Evolutionary conservation across 2,797 vertebrate species (phyloP), one percentile per base, ranked within the genome.

Genomic region (Oryzias dopingdopingensis): DNA sequence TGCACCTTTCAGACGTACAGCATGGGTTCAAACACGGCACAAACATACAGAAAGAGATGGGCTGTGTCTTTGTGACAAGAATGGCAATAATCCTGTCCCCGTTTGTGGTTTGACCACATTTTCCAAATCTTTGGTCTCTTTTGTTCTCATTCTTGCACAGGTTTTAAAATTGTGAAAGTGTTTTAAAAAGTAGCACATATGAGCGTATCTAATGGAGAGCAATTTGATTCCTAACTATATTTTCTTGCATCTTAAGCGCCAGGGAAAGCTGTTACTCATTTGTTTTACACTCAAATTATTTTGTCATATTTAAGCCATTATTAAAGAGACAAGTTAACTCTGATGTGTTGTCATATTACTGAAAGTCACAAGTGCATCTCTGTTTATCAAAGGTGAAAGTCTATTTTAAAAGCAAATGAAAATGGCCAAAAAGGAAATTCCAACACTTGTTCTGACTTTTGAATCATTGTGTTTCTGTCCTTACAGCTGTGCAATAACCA

Each of bases 401-500:
- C 23, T 46, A 14, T 42, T 48, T 53, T 52, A 26, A 46, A 44
- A 50, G 40, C 24, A 2, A n/a, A 12, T 49, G 12, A 57, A 62
- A 49, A 17, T 42, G 46, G 43, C 23, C 29, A 67, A 59, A 80
- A 49, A 68, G 52, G 73, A 52, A 56, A 48, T 68, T 71, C 6
- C 67, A 57, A 49, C 56, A 57, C 55, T 79, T 63, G 56, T 59
- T 79, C 67, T 73, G 63, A 85, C 60, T 70, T 37, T 74, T 67
- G 52, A 84, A 68, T 66, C 69, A 60, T 66, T 65, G 77, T 82
- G 60, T 66, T 60, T 74, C 58, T 71, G 62, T 84, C 61, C 53
- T 66, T 70, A 72, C 79, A 89, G 75, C 77, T 87, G 87, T 90
- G 84, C 88, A 92, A 89, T 90, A 91, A 91, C 82, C 76, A 76